Evolutionary conservation across 2,113 vertebrate genomes (phyloP).

Genomic region (Nycticryphes semicollaris): DNA sequence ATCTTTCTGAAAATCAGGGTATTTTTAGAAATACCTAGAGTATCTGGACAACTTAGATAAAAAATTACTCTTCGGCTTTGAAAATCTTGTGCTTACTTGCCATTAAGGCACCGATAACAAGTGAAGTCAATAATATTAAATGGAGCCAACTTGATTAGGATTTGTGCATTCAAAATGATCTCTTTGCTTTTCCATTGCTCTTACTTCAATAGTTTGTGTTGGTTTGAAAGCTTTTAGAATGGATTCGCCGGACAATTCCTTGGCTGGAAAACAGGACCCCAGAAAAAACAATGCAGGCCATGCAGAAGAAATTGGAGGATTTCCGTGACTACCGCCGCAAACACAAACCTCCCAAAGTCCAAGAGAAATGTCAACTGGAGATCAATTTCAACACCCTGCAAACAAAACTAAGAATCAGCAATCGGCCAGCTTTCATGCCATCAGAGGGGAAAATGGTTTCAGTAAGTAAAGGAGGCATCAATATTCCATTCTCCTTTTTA

Average conservation of each 20-base stretch:
- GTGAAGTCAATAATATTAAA: neutral
- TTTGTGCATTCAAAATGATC: neutral
- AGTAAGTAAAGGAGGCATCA: conserved; percentile 72
- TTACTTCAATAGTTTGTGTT: neutral
- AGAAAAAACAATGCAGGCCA: conserved; percentile 94
- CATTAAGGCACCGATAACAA: neutral
- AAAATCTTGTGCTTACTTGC: neutral
- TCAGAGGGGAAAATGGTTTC: conserved; percentile 99
- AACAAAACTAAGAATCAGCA: conserved; percentile 96
- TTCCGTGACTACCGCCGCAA: conserved; percentile 96
- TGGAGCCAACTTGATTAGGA: neutral
- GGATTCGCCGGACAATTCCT: conserved; percentile 96
- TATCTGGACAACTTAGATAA: neutral
- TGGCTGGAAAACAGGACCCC: conserved; percentile 95
- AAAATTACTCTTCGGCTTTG: neutral
- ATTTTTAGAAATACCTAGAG: neutral
- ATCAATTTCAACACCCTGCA: conserved; percentile 99
- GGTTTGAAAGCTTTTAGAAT: conserved; percentile 85
- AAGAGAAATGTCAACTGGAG: conserved; percentile 98
- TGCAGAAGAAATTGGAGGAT: conserved; percentile 97
- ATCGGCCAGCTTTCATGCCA: conserved; percentile 96
- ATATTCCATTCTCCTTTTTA: neutral
- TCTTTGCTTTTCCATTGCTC: neutral
- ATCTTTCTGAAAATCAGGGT: neutral
- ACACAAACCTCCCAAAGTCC: conserved; percentile 97